These are phyloP conservation scores for Tetragonula carbonaria DNA, from an alignment of 2,888 invertebrate genomes.

Conservation along the genomic window DNA sequence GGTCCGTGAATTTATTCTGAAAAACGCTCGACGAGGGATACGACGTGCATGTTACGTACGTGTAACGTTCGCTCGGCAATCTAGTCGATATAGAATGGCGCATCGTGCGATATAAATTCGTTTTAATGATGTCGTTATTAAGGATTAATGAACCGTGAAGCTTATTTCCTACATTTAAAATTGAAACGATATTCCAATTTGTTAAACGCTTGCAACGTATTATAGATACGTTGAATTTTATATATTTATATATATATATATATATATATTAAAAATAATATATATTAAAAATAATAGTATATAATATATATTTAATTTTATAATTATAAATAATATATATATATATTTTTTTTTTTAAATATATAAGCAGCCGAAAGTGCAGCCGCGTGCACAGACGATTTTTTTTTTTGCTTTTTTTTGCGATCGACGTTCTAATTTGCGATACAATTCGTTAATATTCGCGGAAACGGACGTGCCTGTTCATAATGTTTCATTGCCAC, in stretches of 20 bases:
- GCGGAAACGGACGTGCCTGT: neutral
- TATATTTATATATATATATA: neutral
- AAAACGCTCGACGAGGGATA: slow-evolving; percentile 2
- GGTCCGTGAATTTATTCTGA: slow-evolving; percentile 14
- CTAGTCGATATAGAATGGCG: slow-evolving; percentile 6
- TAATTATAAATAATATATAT: neutral
- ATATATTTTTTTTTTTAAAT: neutral
- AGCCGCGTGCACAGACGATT: neutral
- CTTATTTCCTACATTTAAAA: neutral
- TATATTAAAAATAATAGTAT: neutral
- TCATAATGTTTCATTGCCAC: neutral
- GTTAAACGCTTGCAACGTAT: neutral
- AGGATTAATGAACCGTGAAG: slow-evolving; percentile 16
- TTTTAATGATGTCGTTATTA: slow-evolving; percentile 19
- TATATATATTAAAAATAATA: neutral
- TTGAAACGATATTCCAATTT: slow-evolving; percentile 3
- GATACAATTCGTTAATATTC: slow-evolving; percentile 31
- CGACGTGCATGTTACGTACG: neutral
- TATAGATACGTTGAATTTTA: neutral
- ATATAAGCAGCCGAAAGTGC: neutral
- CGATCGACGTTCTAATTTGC: neutral
- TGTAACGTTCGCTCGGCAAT: neutral
- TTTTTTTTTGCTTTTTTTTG: neutral
- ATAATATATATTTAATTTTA: neutral
- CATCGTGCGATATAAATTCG: slow-evolving; percentile 13